phyloP scores from a whole-genome alignment of 92 coral and sea anemone genomes.

The Virgularia gustaviana region DNA sequence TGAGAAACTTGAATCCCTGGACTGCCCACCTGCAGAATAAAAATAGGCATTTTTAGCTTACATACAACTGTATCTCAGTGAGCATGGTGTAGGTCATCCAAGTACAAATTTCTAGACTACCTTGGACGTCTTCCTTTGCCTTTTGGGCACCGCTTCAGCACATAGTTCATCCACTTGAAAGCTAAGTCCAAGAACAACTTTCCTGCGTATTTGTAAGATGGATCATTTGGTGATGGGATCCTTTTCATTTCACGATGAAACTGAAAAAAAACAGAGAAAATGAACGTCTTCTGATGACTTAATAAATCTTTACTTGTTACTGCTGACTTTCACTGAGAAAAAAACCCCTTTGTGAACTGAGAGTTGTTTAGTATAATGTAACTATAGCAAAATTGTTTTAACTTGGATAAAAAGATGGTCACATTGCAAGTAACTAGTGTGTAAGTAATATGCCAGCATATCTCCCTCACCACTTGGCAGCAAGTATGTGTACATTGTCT shows the following conservation, averaged over 20 bases:
- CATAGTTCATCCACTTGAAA: slow-evolving; percentile 85
- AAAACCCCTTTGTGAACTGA: background rate
- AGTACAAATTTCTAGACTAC: slow-evolving; percentile 32
- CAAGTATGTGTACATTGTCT: no score
- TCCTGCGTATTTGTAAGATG: slow-evolving; percentile 49
- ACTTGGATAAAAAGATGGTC: no score
- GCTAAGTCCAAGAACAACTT: slow-evolving; percentile 70
- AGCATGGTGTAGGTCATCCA: background rate
- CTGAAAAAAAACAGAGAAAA: slow-evolving; percentile 34
- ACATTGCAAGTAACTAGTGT: no score
- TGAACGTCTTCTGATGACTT: background rate
- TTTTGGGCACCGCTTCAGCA: slow-evolving; percentile 72
- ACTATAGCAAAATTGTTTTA: no score
- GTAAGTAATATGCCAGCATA: no score
- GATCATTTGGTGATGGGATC: slow-evolving; percentile 61
- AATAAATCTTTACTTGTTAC: background rate
- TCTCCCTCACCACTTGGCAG: no score
- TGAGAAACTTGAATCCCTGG: slow-evolving; percentile 87
- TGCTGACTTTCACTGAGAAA: background rate
- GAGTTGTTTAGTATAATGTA: background rate
- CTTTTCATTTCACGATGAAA: slow-evolving; percentile 82
- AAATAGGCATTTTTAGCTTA: background rate
- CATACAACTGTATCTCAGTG: background rate
- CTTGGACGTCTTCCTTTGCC: slow-evolving; percentile 92
- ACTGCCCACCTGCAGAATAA: slow-evolving; percentile 71